These are phyloP conservation scores for Crocodylus rhombifer DNA, from an alignment of 2,797 vertebrate species.

Conservation along the genomic window DNA sequence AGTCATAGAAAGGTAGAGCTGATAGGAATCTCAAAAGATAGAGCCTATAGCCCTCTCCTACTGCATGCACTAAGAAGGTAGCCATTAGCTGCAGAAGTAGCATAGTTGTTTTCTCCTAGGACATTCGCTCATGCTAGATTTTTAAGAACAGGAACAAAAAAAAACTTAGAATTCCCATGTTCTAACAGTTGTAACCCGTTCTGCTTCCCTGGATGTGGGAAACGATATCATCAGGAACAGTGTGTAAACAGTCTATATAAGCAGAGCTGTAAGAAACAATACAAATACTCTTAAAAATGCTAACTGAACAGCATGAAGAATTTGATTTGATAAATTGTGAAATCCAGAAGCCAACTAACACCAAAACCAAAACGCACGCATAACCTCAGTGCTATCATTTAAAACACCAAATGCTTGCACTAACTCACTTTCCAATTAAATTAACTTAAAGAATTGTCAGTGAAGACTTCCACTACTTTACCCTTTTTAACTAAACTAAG, in stretches of 20 bases:
- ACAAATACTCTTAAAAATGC: neutral
- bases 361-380: fast-evolving
- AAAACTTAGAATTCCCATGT: no score
- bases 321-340: slow-evolving; percentile 21
- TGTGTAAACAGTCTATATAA: neutral
- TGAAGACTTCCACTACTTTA: slow-evolving; percentile 13
- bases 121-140: neutral
- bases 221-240: neutral
- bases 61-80: neutral
- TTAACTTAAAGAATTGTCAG: slow-evolving; percentile 24
- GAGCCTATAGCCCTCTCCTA: neutral
- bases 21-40: neutral
- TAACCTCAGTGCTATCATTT: neutral
- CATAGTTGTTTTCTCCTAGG: neutral
- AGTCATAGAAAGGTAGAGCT: fast-evolving
- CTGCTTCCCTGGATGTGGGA: neutral
- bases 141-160: neutral
- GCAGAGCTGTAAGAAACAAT: neutral
- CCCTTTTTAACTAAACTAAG: slow-evolving; percentile 36
- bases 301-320: slow-evolving; percentile 21
- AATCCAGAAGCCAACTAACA: slow-evolving; percentile 15
- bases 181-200: fast-evolving
- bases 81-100: fast-evolving
- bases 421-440: neutral
- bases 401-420: neutral